A percentile compares a stretch with the other conserved stretches of the same genome.
Evolutionary conservation across 2,113 vertebrate genomes (phyloP).

Genomic region (Xenopus laevis): DNA sequence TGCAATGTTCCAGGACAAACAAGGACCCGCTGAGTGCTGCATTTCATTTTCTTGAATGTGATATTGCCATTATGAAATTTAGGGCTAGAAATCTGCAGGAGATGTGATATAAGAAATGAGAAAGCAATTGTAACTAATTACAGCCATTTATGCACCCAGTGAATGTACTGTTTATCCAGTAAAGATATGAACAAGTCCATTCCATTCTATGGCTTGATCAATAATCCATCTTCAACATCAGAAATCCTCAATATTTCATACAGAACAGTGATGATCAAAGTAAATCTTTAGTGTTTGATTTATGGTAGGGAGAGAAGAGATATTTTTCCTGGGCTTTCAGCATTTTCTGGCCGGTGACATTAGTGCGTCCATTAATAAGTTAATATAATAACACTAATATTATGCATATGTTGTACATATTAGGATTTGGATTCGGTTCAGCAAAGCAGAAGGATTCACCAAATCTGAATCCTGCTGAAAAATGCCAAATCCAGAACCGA

Average conservation of each 20-base stretch:
- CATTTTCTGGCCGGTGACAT: too few relatives aligned
- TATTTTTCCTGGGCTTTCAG: too few relatives aligned
- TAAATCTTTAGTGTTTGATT: too few relatives aligned
- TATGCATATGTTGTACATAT: too few relatives aligned
- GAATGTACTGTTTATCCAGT: conserved; percentile 17
- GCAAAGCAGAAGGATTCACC: too few relatives aligned
- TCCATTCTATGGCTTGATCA: background rate
- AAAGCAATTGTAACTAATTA: conserved; percentile 32
- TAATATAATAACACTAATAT: too few relatives aligned
- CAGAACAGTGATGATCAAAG: background rate
- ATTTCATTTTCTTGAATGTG: conserved; percentile 20
- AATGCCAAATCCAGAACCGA: too few relatives aligned
- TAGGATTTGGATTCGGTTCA: too few relatives aligned
- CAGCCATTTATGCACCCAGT: conserved; percentile 27
- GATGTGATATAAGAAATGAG: conserved; percentile 21
- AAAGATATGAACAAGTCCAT: background rate
- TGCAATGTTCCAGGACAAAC: conserved; percentile 28
- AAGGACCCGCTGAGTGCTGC: conserved; percentile 28
- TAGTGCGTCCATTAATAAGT: too few relatives aligned
- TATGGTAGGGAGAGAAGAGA: too few relatives aligned
- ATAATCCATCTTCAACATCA: background rate
- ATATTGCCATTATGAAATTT: conserved; percentile 31
- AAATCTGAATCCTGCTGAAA: too few relatives aligned
- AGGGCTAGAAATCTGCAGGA: conserved; percentile 21
- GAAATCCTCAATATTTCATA: background rate